These are phyloP conservation scores for Drosophila setifemur DNA, from an alignment of 1,140 invertebrate species.

Conservation along the genomic window DNA sequence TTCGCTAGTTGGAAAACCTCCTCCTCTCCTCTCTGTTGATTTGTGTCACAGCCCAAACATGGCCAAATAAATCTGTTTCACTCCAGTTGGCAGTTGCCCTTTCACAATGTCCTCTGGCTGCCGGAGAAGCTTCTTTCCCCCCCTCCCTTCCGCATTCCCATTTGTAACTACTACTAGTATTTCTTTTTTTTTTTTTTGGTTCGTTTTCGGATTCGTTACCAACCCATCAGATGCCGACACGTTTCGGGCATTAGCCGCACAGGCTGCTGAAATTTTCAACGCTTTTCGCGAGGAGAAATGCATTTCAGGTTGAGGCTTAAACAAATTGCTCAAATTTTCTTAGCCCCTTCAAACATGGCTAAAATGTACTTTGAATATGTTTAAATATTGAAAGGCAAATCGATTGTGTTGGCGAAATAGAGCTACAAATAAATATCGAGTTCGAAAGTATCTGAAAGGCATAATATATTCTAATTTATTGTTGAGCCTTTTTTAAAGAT, in stretches of 20 bases:
- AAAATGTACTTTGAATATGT: not conserved
- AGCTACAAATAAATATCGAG: too few species aligned
- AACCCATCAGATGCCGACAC: constrained; percentile 50
- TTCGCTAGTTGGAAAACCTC: constrained; percentile 12
- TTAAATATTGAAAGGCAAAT: too few species aligned
- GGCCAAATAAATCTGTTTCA: constrained; percentile 38
- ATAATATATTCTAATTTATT: too few species aligned
- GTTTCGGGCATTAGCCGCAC: constrained; percentile 66
- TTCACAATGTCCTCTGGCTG: constrained; percentile 20
- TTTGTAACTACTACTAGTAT: too few species aligned
- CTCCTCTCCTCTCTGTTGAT: not conserved
- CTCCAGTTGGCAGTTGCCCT: constrained; percentile 33
- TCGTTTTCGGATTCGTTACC: constrained; percentile 31
- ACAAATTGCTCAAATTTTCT: not conserved
- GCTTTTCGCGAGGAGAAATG: constrained; percentile 48
- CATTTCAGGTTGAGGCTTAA: constrained; percentile 3
- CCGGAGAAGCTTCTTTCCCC: not conserved
- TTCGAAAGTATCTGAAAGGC: too few species aligned
- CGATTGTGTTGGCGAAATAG: too few species aligned
- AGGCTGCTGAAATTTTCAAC: constrained; percentile 53
- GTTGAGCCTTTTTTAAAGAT: too few species aligned
- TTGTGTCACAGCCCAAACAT: not conserved
- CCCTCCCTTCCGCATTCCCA: not conserved
- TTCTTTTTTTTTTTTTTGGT: not conserved
- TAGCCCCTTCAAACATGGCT: not conserved